A percentile compares a stretch with the other conserved stretches of the same genome.
Conservation (phyloP, 2,113 vertebrate genomes). For the Ptychochromis oligacanthus region DNA sequence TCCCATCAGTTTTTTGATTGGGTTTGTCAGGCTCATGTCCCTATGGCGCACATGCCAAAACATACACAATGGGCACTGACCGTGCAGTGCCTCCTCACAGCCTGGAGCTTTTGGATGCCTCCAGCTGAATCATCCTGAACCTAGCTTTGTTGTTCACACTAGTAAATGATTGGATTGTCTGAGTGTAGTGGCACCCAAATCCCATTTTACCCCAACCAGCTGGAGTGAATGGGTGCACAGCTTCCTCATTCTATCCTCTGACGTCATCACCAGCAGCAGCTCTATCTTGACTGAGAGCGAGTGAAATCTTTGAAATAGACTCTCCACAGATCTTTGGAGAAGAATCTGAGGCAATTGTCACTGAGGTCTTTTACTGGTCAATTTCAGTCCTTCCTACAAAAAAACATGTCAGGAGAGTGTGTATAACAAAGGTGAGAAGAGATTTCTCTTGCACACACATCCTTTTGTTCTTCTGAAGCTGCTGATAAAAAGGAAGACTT, state of each 20-base stretch:
- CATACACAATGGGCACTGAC: constrained; percentile 17
- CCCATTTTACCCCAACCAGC: constrained; percentile 26
- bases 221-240: background rate
- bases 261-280: constrained; percentile 6
- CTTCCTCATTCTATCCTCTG: background rate
- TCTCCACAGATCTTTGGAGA: constrained; percentile 17
- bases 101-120: constrained; percentile 20
- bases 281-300: background rate
- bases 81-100: constrained; percentile 10
- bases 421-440: constrained; percentile 3
- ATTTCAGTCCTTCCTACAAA: background rate
- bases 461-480: background rate
- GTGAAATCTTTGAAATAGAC: constrained; percentile 35
- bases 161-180: constrained; percentile 44
- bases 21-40: constrained; percentile 1
- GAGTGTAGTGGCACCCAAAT: constrained; percentile 12
- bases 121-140: constrained; percentile 23
- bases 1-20: constrained; percentile 7
- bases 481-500: background rate
- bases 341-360: constrained; percentile 25
- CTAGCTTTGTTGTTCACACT: constrained; percentile 24
- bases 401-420: background rate
- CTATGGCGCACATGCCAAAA: constrained; percentile 1
- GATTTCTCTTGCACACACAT: background rate
- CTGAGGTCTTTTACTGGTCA: background rate